Evolutionary conservation across 2,888 invertebrate genomes (phyloP).

Genomic region (Tenthredo notha): DNA sequence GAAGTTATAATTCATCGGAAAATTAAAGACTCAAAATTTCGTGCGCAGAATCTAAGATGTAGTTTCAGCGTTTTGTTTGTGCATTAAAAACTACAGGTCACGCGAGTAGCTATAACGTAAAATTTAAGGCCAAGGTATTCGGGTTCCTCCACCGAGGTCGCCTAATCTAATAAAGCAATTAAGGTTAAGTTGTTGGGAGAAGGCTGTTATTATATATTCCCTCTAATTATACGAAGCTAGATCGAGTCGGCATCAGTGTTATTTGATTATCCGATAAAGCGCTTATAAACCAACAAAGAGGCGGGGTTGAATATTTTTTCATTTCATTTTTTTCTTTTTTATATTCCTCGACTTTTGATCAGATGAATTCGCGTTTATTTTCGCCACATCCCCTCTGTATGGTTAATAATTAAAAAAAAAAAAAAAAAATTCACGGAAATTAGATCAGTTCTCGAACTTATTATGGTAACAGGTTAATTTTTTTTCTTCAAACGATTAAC

Average conservation of each 20-base stretch:
- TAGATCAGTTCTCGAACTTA: neutral
- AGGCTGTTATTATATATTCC: constrained; percentile 74
- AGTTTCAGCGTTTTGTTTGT: neutral
- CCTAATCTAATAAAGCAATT: constrained; percentile 75
- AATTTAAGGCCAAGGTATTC: constrained; percentile 25
- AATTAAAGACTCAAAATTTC: neutral
- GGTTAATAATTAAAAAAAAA: neutral
- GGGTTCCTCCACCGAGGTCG: constrained; percentile 53
- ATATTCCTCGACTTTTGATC: constrained; percentile 57
- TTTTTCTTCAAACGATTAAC: neutral
- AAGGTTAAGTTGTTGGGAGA: constrained; percentile 72
- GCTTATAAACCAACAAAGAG: constrained; percentile 69
- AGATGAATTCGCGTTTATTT: constrained; percentile 56
- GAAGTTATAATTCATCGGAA: neutral
- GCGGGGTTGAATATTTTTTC: constrained; percentile 65
- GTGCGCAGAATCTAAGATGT: neutral
- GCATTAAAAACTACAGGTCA: constrained; percentile 25
- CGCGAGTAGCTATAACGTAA: constrained; percentile 21
- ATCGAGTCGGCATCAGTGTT: constrained; percentile 69
- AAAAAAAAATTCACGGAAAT: neutral
- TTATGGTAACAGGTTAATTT: neutral
- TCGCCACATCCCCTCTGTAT: neutral
- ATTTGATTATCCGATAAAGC: constrained; percentile 73
- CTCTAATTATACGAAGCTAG: constrained; percentile 75
- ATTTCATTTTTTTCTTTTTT: constrained; percentile 42